Percentiles rank a stretch among this genome's conserved stretches.
phyloP scores from a whole-genome alignment of 2,113 vertebrate species.

The Callipepla californica region DNA sequence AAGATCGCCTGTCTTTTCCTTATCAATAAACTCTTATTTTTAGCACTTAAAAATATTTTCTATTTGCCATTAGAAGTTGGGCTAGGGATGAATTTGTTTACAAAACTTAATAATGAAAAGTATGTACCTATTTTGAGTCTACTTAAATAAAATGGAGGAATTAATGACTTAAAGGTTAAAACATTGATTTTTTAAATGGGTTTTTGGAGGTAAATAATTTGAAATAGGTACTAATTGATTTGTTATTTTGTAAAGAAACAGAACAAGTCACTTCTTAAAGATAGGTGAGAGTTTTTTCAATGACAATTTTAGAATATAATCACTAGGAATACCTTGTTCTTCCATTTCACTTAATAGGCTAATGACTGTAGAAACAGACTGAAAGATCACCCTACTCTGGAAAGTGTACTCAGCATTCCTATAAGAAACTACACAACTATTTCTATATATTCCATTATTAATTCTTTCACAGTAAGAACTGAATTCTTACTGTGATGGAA shows the following conservation, averaged over 20 bases:
- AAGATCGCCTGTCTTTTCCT: neutral
- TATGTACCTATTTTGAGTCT: neutral
- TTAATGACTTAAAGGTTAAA: constrained; percentile 31
- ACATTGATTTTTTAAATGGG: constrained; percentile 56
- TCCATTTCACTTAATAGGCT: neutral
- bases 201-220: neutral
- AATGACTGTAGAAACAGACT: neutral
- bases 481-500: neutral
- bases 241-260: neutral
- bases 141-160: neutral
- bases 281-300: neutral
- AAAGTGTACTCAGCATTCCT: neutral
- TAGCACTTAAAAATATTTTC: constrained; percentile 2
- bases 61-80: neutral
- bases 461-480: neutral
- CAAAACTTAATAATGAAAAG: constrained; percentile 32
- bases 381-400: neutral
- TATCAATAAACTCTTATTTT: constrained; percentile 30
- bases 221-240: constrained; percentile 8
- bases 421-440: neutral
- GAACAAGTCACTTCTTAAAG: constrained; percentile 7
- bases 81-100: neutral
- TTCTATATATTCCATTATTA: neutral
- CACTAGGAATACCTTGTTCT: neutral
- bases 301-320: neutral